Base-by-base conservation (phyloP, 2,113 vertebrate species). In the Myrmecophaga tridactyla region DNA sequence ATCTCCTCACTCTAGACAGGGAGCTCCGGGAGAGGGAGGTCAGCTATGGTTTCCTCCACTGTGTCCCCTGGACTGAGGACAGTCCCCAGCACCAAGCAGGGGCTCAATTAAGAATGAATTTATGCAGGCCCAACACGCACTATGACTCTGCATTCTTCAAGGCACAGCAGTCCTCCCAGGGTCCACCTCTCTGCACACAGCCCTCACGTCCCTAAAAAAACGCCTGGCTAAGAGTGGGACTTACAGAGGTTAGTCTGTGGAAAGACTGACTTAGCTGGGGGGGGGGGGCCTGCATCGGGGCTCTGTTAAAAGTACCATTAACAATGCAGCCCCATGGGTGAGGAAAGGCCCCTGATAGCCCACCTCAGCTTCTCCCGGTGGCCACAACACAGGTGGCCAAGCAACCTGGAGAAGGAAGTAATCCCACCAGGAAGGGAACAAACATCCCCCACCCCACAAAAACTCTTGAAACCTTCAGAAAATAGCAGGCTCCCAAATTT, bases 401-500 rank as follows among this genome's bases (percentile, higher is more conserved):
- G 3, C 0, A 0, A 84, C 12, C 41, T 20, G 2, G 53, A 41
- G 23, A 82, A 81, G 70, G 18, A 72, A 72, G 67, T 8, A 48
- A 60, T 11, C 25, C 56, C 34, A 34, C 48, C 48, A 70, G 85
- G 70, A 93, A 88, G 76, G 48, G 48, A 65, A n/a, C n/a, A n/a
- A n/a, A 7, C 34, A 56, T 17, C 60, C 41, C 70, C 60, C 6
- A 56, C 7, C 20, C 17, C 31, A 2, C 2, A 20, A 80, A 20
- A 80, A 46, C 56, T 58, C 76, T 63, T 8, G 51, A 95, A 65
- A 78, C 48, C 89, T 60, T 75, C 75, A 85, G 89, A 43, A 90
- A 92, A 94, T 14, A 76, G 65, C 34, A 84, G 72, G 89, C 27
- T 70, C 83, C 41, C 69, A 78, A 90, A 96, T 46, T 62, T 86